Base-by-base conservation (phyloP, 2,113 vertebrate species). In the Uropsilus gracilis region DNA sequence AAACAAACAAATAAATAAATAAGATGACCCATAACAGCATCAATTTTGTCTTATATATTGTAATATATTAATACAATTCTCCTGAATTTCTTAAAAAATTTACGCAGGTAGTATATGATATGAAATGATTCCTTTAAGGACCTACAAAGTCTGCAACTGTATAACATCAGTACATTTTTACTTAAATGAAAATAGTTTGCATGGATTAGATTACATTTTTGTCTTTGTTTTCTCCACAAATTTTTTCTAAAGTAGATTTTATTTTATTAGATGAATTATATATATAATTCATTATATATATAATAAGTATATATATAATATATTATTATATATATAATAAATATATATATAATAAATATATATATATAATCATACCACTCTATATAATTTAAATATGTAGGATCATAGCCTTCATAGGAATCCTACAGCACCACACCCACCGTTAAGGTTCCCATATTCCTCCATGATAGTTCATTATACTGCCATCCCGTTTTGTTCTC, bases 121-220 rank as follows among this genome's bases (percentile, higher is more conserved):
- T 22, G 3, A n/a, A 76, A 88, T 72, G 8, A 64, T 5, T 66
- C 28, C 69, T 73, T 75, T 37, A 86, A 92, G 8, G 72, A 89
- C 37, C n/a, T 53, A 42, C 6, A 83, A 85, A 57, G 3, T 44
- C 3, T 77, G 18, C 28, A 9, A 53, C 46, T 72, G n/a, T 8
- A 66, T 39, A 3, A 94, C 72, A 91, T 89, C n/a, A 88, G 14
- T 66, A 71, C 7, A 24, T 32, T 63, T 87, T 75, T 78, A 71
- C 63, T 39, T 68, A n/a, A 2, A 0, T 50, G 5, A 4, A 5
- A 48, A 37, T 39, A 3, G 17, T n/a, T n/a, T 20, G 24, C 5
- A 34, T 61, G 59, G 26, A 90, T 48, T 72, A 55, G 8, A 88
- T 61, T 68, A n/a, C 11, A 5, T 59, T 84, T 68, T 1, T 37